Conservation (phyloP, 2,797 vertebrate species). For the Saxicola maurus region DNA sequence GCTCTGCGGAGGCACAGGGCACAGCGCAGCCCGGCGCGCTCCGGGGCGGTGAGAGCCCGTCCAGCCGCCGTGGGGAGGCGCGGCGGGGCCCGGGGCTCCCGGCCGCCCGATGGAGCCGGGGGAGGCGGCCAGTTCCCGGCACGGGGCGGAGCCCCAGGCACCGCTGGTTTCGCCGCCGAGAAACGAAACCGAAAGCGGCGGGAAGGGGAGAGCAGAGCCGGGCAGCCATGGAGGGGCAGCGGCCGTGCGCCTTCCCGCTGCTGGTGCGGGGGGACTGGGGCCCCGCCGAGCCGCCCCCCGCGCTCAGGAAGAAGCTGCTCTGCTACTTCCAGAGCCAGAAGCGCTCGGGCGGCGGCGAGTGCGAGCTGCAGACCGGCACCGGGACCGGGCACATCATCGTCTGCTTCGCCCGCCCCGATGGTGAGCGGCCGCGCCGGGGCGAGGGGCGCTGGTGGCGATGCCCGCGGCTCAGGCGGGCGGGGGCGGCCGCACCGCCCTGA, state of each 20-base stretch:
- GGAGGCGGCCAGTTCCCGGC: background rate
- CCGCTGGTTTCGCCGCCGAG: rapidly evolving
- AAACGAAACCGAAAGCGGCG: background rate
- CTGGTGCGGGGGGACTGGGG: slow-evolving; percentile 56
- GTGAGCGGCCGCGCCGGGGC: background rate
- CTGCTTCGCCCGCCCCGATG: slow-evolving; percentile 1
- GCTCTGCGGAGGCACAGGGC: rapidly evolving
- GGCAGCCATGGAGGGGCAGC: background rate
- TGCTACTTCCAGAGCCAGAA: slow-evolving; percentile 72
- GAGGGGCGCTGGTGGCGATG: background rate
- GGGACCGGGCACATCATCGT: background rate
- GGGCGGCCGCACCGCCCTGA: background rate
- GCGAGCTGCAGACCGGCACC: slow-evolving; percentile 29
- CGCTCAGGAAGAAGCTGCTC: slow-evolving; percentile 62
- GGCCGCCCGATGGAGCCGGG: rapidly evolving
- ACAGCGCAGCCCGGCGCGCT: rapidly evolving
- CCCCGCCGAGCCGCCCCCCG: background rate
- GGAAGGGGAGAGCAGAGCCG: background rate
- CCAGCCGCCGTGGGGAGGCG: rapidly evolving
- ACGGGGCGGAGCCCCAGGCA: background rate
- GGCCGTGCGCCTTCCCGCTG: background rate
- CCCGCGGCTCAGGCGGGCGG: background rate
- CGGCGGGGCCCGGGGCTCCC: rapidly evolving
- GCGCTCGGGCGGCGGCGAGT: slow-evolving; percentile 73
- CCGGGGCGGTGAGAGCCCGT: rapidly evolving